Conservation (phyloP, 2,113 vertebrate species). For the Anguilla japonica region DNA sequence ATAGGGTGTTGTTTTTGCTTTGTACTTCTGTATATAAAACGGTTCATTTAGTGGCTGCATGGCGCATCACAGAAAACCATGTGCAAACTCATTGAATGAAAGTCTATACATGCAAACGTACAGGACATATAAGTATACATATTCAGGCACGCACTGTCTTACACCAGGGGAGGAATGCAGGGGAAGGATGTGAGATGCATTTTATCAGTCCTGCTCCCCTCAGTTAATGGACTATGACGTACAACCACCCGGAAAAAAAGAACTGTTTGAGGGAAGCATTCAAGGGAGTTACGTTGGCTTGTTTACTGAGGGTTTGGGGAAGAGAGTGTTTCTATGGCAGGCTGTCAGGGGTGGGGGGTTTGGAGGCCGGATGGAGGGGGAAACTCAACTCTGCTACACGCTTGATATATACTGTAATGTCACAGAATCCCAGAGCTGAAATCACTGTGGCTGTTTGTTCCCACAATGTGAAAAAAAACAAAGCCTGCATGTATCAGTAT, state of each 20-base stretch:
- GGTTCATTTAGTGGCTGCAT: background rate
- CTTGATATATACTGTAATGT: slow-evolving; percentile 35
- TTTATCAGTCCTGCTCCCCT: background rate
- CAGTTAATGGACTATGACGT: background rate
- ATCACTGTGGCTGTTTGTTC: slow-evolving; percentile 50
- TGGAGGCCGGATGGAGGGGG: background rate
- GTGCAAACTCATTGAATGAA: background rate
- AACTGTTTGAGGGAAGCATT: background rate
- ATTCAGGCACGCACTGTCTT: background rate
- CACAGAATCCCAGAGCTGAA: slow-evolving; percentile 19
- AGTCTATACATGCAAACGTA: background rate
- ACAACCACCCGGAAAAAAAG: background rate
- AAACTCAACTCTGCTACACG: slow-evolving; percentile 11
- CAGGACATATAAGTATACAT: background rate
- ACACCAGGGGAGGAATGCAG: background rate
- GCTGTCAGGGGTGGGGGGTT: background rate
- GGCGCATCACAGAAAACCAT: background rate
- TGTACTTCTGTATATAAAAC: background rate
- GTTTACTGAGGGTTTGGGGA: slow-evolving; percentile 10
- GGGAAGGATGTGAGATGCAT: background rate
- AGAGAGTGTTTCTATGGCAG: background rate
- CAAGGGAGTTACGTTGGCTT: background rate
- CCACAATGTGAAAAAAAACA: slow-evolving; percentile 46
- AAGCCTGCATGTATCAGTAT: slow-evolving; percentile 44
- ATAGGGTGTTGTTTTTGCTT: background rate